Evolutionary conservation across 2,797 vertebrate genomes (phyloP).

Genomic region (Hephaestus fuliginosus): DNA sequence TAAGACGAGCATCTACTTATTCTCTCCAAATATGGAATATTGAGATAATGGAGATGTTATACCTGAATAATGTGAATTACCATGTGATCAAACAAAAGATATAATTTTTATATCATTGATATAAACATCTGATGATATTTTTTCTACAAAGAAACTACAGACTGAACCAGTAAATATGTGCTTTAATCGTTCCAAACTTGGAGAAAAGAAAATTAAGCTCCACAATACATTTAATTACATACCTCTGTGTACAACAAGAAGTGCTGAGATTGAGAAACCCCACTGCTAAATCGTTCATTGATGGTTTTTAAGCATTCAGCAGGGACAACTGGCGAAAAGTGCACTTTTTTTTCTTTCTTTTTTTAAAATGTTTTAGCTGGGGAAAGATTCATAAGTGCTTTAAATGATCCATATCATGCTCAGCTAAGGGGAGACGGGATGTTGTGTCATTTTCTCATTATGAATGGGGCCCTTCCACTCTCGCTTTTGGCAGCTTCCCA

Average conservation of each 20-base stretch:
- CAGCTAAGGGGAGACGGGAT: conserved; percentile 41
- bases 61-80: neutral
- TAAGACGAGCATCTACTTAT: conserved; percentile 7
- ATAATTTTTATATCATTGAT: neutral
- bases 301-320: conserved; percentile 35
- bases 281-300: conserved; percentile 40
- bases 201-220: neutral
- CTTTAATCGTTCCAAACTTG: neutral
- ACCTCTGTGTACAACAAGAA: neutral
- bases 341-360: conserved; percentile 14
- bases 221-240: neutral
- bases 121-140: neutral
- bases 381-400: conserved; percentile 45
- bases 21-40: conserved; percentile 8
- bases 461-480: conserved; percentile 39
- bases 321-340: conserved; percentile 12
- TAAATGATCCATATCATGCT: conserved; percentile 50
- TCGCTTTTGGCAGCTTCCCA: conserved; percentile 56
- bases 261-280: conserved; percentile 17
- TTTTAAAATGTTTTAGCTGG: conserved; percentile 15
- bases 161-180: neutral
- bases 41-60: neutral
- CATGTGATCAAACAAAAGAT: neutral
- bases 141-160: neutral
- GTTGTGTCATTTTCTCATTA: conserved; percentile 49